Evolutionary conservation across 1,140 invertebrate genomes (phyloP).

Genomic region (Trissolcus basalis): DNA sequence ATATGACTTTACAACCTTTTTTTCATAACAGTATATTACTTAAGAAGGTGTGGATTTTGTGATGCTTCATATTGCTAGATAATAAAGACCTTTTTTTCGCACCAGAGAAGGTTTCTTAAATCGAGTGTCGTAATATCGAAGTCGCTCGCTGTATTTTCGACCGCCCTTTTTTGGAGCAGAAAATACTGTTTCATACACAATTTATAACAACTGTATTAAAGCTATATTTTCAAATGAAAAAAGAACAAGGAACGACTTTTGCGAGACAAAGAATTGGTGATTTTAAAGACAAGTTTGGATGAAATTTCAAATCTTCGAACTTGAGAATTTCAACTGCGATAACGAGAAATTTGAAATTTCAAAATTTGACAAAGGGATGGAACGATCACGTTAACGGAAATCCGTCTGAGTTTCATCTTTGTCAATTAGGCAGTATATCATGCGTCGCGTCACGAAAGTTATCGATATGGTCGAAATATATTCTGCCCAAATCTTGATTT

Average conservation of each 20-base stretch:
- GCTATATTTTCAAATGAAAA: no score
- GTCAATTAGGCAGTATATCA: constrained; percentile 60
- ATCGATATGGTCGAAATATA: constrained; percentile 55
- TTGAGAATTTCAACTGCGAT: background rate
- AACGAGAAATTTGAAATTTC: background rate
- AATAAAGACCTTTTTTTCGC: constrained; percentile 37
- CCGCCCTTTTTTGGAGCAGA: constrained; percentile 15
- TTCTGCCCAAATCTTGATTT: constrained; percentile 55
- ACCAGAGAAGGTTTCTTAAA: constrained; percentile 31
- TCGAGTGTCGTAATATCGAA: constrained; percentile 46
- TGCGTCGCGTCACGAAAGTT: constrained; percentile 43
- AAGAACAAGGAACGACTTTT: no score
- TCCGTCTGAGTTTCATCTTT: constrained; percentile 49
- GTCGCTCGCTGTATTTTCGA: constrained; percentile 28
- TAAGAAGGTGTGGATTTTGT: constrained; percentile 43
- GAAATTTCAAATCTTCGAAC: no score
- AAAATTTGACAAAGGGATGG: constrained; percentile 4
- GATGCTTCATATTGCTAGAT: constrained; percentile 47
- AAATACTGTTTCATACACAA: constrained; percentile 16
- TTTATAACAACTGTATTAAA: constrained; percentile 3
- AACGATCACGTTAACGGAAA: constrained; percentile 24
- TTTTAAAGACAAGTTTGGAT: no score
- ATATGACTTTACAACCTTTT: constrained; percentile 44
- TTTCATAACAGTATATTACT: constrained; percentile 57
- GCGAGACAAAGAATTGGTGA: no score